phyloP scores from a whole-genome alignment of 2,797 vertebrate genomes.

The Pangasius krempfi region DNA sequence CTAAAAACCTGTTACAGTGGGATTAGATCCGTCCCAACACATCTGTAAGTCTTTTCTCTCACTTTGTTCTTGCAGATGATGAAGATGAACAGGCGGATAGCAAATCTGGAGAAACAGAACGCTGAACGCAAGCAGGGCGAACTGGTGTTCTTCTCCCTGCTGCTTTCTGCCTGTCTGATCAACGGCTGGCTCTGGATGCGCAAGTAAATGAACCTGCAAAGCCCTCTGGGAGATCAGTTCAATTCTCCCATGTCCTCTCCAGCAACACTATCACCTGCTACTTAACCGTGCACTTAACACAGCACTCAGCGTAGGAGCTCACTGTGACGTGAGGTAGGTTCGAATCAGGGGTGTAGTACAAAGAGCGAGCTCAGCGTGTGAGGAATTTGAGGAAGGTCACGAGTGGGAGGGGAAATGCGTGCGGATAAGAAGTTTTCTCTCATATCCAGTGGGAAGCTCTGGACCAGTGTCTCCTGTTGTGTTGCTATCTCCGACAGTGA shows the following conservation, averaged over 20 bases:
- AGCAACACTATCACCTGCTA: not conserved
- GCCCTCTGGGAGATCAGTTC: not conserved
- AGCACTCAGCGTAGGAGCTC: not conserved
- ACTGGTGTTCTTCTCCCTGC: constrained; percentile 71
- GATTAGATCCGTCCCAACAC: not conserved
- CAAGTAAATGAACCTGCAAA: constrained; percentile 63
- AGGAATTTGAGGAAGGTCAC: not conserved
- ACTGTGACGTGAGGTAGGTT: constrained; percentile 2
- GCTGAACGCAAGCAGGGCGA: constrained; percentile 70
- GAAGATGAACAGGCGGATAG: constrained; percentile 74
- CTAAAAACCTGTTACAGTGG: too few relatives aligned
- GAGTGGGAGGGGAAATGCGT: too few relatives aligned
- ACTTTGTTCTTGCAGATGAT: constrained; percentile 68
- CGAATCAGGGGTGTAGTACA: not conserved
- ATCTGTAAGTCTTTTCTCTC: not conserved
- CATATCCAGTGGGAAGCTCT: not conserved
- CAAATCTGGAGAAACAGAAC: constrained; percentile 73
- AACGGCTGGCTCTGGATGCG: constrained; percentile 83
- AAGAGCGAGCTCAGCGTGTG: not conserved
- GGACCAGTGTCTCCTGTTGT: not conserved
- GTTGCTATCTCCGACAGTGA: not conserved
- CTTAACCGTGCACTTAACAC: not conserved
- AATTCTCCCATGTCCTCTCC: not conserved
- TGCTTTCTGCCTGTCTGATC: constrained; percentile 74
- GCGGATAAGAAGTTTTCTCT: not conserved